These are phyloP conservation scores for Micromussa lordhowensis DNA, from an alignment of 92 coral and sea anemone genomes.

Conservation along the genomic window DNA sequence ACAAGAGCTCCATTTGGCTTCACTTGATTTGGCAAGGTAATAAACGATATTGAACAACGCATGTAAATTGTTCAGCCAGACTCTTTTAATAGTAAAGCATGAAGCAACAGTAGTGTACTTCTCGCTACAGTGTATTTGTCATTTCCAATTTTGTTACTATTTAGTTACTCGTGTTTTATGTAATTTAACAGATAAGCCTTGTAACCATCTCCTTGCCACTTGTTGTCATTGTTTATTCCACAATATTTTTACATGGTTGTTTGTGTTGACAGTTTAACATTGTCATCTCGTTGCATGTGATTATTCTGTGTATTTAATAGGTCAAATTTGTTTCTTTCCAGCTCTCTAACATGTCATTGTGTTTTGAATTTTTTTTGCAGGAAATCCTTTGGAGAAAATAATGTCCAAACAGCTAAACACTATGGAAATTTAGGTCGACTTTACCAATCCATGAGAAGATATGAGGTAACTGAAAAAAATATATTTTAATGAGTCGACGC, in stretches of 20 bases:
- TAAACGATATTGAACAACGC: not conserved
- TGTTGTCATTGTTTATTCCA: no score
- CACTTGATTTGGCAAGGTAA: constrained; percentile 95
- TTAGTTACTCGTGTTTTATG: no score
- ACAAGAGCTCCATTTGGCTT: constrained; percentile 88
- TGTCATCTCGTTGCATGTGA: no score
- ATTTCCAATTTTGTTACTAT: no score
- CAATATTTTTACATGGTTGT: no score
- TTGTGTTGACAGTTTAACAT: no score
- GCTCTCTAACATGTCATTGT: not conserved
- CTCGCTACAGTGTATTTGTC: no score
- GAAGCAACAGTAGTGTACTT: not conserved
- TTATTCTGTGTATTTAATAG: no score
- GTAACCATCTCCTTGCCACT: no score
- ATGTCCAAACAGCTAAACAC: constrained; percentile 98
- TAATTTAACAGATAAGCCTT: no score
- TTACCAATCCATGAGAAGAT: constrained; percentile 98
- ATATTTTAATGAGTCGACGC: not conserved
- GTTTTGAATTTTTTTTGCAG: constrained; percentile 30
- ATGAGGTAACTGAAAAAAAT: constrained; percentile 48
- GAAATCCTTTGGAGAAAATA: constrained; percentile 97
- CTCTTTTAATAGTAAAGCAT: not conserved
- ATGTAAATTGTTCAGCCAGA: not conserved
- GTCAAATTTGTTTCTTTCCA: not conserved
- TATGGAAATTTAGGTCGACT: constrained; percentile 97